Conservation (phyloP, 2,888 invertebrate genomes). For the Deroplatys truncata region DNA sequence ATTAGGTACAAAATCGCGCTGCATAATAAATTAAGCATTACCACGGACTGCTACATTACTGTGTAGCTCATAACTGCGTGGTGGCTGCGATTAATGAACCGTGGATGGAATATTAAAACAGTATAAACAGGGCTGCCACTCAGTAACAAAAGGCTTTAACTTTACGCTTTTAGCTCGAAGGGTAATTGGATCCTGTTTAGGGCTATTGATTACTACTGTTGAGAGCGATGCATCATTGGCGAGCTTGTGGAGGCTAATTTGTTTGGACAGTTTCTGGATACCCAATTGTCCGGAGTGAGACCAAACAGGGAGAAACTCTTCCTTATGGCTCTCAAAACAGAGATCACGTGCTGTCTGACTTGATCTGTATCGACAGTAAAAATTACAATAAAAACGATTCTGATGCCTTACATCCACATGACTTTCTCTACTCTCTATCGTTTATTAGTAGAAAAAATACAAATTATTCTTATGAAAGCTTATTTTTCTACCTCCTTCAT, state of each 20-base stretch:
- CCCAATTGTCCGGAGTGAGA: neutral
- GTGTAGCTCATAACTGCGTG: neutral
- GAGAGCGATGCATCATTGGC: neutral
- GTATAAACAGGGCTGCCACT: neutral
- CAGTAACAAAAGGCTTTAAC: neutral
- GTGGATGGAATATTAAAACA: neutral
- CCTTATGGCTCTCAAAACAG: too few relatives aligned
- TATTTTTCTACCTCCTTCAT: too few relatives aligned
- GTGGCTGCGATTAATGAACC: neutral
- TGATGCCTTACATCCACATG: too few relatives aligned
- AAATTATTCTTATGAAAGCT: too few relatives aligned
- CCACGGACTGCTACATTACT: neutral
- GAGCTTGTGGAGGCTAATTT: neutral
- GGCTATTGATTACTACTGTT: neutral
- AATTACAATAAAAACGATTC: too few relatives aligned
- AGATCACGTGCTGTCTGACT: too few relatives aligned
- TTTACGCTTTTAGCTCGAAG: neutral
- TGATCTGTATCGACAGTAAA: too few relatives aligned
- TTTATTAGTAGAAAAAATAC: too few relatives aligned
- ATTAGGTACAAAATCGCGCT: neutral
- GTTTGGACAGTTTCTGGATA: neutral
- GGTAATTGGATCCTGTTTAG: neutral
- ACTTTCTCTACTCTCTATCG: too few relatives aligned
- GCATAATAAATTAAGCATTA: neutral
- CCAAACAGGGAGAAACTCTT: neutral